phyloP scores from a whole-genome alignment of 2,888 invertebrate species.

The Scaptomyza flava region DNA sequence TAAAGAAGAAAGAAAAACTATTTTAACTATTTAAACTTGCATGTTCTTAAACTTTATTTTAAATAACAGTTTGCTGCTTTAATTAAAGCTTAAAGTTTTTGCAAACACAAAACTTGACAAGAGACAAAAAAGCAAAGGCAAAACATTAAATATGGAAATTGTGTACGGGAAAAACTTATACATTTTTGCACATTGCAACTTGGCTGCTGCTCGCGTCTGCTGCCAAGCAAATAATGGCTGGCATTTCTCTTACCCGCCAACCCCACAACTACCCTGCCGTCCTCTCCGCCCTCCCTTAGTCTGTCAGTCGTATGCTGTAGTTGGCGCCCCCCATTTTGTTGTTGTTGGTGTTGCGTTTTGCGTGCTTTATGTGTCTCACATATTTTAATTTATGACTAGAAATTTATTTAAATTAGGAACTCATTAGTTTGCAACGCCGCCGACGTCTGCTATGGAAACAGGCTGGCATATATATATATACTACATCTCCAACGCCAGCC shows the following conservation, averaged over 20 bases:
- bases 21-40: neutral
- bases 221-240: conserved; percentile 21
- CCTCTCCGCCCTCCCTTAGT: neutral
- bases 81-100: conserved; percentile 6
- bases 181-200: conserved; percentile 43
- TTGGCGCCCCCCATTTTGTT: conserved; percentile 15
- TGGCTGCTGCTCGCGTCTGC: conserved; percentile 12
- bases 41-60: neutral
- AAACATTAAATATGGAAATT: conserved; percentile 13
- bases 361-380: conserved; percentile 66
- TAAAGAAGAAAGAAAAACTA: neutral
- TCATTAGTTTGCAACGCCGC: conserved; percentile 72
- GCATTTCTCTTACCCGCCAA: conserved; percentile 2
- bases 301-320: conserved; percentile 30
- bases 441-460: conserved; percentile 22
- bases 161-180: conserved; percentile 19
- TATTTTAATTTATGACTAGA: conserved; percentile 77
- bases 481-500: neutral
- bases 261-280: neutral
- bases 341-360: conserved; percentile 21
- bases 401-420: conserved; percentile 81
- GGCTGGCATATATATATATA: conserved; percentile 1
- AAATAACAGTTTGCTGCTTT: neutral
- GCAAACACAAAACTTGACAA: neutral
- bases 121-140: neutral